Evolutionary conservation across 2,888 invertebrate species (phyloP), one percentile per base, ranked within the genome.

Genomic region (Ametastegia equiseti): DNA sequence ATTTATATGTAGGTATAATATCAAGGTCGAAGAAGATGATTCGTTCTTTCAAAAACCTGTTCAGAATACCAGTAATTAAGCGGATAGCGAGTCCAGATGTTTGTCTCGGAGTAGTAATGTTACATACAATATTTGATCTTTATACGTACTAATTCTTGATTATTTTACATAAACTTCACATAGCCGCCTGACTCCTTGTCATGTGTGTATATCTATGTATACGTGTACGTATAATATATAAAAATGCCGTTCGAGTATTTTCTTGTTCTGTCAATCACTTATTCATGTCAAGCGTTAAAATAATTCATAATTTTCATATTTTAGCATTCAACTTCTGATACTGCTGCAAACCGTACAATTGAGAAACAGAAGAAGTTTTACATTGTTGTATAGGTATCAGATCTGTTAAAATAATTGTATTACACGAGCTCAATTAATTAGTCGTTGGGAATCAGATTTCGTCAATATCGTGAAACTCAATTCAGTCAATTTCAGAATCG

Each of bases 211-310:
- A 60, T 9, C 60, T 60, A 42, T 67, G 67, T 67, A 23, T 36
- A 33, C 15, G 19, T 2, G 36, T 36, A 65, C 65, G 19, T 7
- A 71, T 50, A 54, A 54, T 54, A 36, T 36, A 75, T 36, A 75
- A 36, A 75, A 75, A 71, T 75, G 75, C 75, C 54, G 36, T 54
- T 54, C 19, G 75, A 54, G 50, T 75, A 54, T 75, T 54, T 50
- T 36, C 19, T 75, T 15, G 23, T 19, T 47, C n/a, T 71, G 19
- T 27, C 45, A 71, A 71, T 71, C 71, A 42, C 42, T 15, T 23
- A 4, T 13, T 23, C 13, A 42, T 23, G 6, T 69, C 23, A 2
- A 42, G 36, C 23, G 39, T 45, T 30, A 11, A 47, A 27, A 30
- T 47, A 71, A 45, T 47, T n/a, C n/a, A 23, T 15, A 71, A 45